A percentile compares a stretch with the other conserved stretches of the same genome.
Evolutionary conservation across 2,113 vertebrate species (phyloP).

Genomic region (Perognathus longimembris): DNA sequence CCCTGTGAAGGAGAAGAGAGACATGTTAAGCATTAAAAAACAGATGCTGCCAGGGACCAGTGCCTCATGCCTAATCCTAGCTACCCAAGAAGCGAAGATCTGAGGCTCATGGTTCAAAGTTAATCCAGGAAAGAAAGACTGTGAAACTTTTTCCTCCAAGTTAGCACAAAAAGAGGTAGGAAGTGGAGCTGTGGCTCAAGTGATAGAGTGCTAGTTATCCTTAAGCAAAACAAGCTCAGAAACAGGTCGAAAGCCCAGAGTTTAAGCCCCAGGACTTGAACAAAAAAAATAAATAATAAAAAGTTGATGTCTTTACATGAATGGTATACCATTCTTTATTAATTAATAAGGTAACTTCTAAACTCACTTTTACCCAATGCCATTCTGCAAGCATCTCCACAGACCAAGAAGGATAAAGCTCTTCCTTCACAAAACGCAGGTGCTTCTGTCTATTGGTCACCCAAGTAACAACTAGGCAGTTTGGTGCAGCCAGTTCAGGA

Average conservation of each 20-base stretch:
- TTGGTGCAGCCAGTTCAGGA: conserved; percentile 87
- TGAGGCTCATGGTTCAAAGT: no score
- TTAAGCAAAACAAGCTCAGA: no score
- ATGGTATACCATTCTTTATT: background rate
- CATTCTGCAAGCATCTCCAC: conserved; percentile 92
- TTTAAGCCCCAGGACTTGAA: no score
- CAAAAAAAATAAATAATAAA: background rate
- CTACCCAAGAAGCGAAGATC: no score
- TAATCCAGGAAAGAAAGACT: no score
- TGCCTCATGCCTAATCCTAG: no score
- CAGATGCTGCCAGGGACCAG: background rate
- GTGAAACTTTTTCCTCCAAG: no score
- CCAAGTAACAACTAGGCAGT: conserved; percentile 94
- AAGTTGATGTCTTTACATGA: background rate
- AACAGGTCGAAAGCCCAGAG: no score
- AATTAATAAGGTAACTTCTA: conserved; percentile 18
- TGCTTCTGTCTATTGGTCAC: conserved; percentile 96
- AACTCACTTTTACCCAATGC: conserved; percentile 97
- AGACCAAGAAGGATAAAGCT: conserved; percentile 96
- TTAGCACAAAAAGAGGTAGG: no score
- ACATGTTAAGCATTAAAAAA: background rate
- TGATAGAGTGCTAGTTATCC: no score
- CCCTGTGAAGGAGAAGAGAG: conserved; percentile 8
- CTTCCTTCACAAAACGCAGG: conserved; percentile 91
- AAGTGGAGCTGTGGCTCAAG: no score